These are phyloP conservation scores for Pogonophryne albipinna DNA, from an alignment of 2,797 vertebrate genomes.

Conservation along the genomic window DNA sequence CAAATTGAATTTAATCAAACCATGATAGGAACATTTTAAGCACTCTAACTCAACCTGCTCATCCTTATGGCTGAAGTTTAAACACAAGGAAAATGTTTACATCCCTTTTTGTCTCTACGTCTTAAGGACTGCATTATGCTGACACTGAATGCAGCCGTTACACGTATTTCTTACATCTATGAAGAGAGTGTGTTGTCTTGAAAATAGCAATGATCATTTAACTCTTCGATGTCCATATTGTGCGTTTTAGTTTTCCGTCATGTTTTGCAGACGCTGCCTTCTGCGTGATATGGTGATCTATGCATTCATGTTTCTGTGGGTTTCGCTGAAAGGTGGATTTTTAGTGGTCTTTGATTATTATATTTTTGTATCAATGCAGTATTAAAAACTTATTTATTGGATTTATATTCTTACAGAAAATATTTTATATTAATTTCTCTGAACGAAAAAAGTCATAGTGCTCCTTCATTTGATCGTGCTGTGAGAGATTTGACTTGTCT, in stretches of 20 bases:
- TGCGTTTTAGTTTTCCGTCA: background rate
- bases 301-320: slow-evolving; percentile 59
- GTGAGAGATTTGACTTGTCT: slow-evolving; percentile 22
- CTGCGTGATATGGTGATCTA: slow-evolving; percentile 53
- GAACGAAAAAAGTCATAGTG: slow-evolving; percentile 23
- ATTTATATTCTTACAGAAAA: slow-evolving; percentile 73
- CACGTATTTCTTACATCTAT: background rate
- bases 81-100: slow-evolving; percentile 18
- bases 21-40: background rate
- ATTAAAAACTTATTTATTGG: slow-evolving; percentile 81
- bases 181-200: slow-evolving; percentile 23
- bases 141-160: slow-evolving; percentile 14
- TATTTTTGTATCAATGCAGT: slow-evolving; percentile 79
- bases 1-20: slow-evolving; percentile 5
- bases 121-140: background rate
- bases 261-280: slow-evolving; percentile 38
- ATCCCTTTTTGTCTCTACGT: slow-evolving; percentile 14
- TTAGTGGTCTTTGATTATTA: slow-evolving; percentile 52
- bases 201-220: background rate
- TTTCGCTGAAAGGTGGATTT: slow-evolving; percentile 30
- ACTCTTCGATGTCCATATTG: background rate
- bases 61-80: slow-evolving; percentile 12
- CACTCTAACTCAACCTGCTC: background rate
- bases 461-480: slow-evolving; percentile 32
- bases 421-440: slow-evolving; percentile 65